A percentile compares a stretch with the other conserved stretches of the same genome.
phyloP scores from a whole-genome alignment of 2,797 vertebrate genomes.

The Valencia hispanica region DNA sequence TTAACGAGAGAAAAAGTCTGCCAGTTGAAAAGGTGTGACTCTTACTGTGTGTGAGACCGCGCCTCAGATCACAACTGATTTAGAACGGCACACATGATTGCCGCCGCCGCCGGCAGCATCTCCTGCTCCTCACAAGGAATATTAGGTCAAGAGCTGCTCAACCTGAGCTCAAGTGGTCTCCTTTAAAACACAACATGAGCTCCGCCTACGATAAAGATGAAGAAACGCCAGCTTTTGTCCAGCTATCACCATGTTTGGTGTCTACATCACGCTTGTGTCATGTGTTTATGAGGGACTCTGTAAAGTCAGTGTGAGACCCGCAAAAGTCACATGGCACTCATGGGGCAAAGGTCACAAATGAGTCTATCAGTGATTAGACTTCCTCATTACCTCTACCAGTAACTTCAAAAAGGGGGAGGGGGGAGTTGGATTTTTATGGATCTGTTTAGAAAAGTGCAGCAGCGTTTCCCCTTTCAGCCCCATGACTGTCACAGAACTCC shows the following conservation, averaged over 20 bases:
- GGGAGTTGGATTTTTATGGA: not conserved
- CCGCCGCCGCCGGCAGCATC: not conserved
- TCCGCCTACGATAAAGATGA: not conserved
- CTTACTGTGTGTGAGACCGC: not conserved
- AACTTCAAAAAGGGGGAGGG: constrained; percentile 3
- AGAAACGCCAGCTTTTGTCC: constrained; percentile 2
- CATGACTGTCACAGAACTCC: not conserved
- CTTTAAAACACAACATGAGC: constrained; percentile 26
- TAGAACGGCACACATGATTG: not conserved
- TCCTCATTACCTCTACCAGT: constrained; percentile 18
- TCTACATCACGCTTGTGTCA: constrained; percentile 12
- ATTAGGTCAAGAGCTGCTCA: constrained; percentile 29
- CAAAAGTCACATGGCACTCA: constrained; percentile 23
- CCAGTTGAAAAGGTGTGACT: not conserved
- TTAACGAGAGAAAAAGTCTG: not conserved
- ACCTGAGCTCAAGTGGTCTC: constrained; percentile 31
- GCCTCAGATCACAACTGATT: not conserved
- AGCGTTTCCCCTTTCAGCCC: not conserved
- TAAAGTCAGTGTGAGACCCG: constrained; percentile 6
- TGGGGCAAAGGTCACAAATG: constrained; percentile 45
- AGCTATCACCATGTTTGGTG: constrained; percentile 1
- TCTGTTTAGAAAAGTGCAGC: not conserved
- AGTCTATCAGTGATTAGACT: constrained; percentile 35
- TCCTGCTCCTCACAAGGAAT: constrained; percentile 48
- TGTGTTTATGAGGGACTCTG: constrained; percentile 19